Percentiles rank a stretch among this genome's conserved stretches.
Conservation (phyloP, 2,113 vertebrate species). For the Limnothrissa miodon region DNA sequence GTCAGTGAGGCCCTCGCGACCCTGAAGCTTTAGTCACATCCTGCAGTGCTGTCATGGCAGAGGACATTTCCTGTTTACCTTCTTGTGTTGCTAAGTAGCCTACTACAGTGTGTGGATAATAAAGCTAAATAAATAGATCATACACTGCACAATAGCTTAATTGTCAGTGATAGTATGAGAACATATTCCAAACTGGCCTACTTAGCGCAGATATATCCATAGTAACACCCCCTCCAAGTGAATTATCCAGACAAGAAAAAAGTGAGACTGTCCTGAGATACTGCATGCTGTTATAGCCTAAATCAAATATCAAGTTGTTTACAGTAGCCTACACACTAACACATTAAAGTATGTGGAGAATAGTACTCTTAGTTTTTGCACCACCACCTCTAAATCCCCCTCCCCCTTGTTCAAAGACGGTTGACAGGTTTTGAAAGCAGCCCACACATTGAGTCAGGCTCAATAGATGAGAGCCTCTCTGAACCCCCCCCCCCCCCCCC, state of each 20-base stretch:
- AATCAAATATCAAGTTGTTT: not conserved
- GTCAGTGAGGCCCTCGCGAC: not conserved
- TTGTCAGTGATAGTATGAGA: too few species aligned
- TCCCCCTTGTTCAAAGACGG: slow-evolving; percentile 15
- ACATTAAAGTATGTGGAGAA: too few species aligned
- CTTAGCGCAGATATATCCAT: not conserved
- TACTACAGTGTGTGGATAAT: not conserved
- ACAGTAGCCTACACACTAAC: not conserved
- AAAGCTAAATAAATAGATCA: not conserved
- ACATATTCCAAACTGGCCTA: not conserved
- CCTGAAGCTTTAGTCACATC: slow-evolving; percentile 15
- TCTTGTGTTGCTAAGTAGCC: not conserved
- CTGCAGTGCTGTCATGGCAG: not conserved
- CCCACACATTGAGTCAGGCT: slow-evolving; percentile 25
- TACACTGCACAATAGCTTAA: not conserved
- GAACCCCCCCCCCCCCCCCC: not conserved
- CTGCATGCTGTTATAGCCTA: not conserved
- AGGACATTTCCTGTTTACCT: not conserved
- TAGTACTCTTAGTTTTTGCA: not conserved
- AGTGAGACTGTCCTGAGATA: not conserved
- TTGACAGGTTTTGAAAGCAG: slow-evolving; percentile 35
- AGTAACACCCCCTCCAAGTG: not conserved
- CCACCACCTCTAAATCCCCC: not conserved
- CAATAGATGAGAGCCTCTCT: slow-evolving; percentile 3
- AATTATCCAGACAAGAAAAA: not conserved